A percentile compares a stretch with the other conserved stretches of the same genome.
phyloP scores from a whole-genome alignment of 1,140 invertebrate genomes.

The Dryas iulia region DNA sequence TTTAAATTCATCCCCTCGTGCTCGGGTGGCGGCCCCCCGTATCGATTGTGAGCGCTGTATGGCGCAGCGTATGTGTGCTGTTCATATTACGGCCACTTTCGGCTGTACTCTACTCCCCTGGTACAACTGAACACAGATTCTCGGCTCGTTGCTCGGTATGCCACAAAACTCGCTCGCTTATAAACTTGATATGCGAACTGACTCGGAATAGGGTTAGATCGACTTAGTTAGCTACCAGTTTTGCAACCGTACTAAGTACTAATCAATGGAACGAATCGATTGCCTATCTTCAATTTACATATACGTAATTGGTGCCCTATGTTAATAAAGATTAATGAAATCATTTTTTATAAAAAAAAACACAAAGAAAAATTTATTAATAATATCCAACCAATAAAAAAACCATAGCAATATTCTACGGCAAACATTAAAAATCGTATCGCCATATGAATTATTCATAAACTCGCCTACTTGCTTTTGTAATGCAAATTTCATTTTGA shows the following conservation, averaged over 20 bases:
- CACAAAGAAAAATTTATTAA: background rate
- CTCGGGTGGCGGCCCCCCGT: slow-evolving; percentile 55
- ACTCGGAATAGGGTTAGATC: slow-evolving; percentile 8
- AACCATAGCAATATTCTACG: background rate
- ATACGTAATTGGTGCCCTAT: background rate
- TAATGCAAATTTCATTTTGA: slow-evolving; percentile 58
- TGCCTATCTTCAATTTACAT: background rate
- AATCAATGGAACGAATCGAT: background rate
- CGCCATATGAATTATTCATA: slow-evolving; percentile 56
- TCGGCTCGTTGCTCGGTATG: slow-evolving; percentile 58
- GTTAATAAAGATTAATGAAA: too few relatives aligned
- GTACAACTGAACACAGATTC: slow-evolving; percentile 62
- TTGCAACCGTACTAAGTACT: background rate
- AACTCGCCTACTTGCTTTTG: slow-evolving; percentile 41
- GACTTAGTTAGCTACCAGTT: slow-evolving; percentile 11
- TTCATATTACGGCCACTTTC: slow-evolving; percentile 56
- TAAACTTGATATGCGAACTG: slow-evolving; percentile 43
- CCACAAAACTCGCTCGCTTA: slow-evolving; percentile 55
- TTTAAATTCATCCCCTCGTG: slow-evolving; percentile 76
- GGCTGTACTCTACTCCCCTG: slow-evolving; percentile 51
- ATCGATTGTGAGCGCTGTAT: slow-evolving; percentile 62
- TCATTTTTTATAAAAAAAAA: too few relatives aligned
- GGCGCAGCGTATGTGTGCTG: slow-evolving; percentile 43
- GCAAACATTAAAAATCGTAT: slow-evolving; percentile 39
- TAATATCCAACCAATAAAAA: slow-evolving; percentile 1